Evolutionary conservation across 2,888 invertebrate species (phyloP).

Genomic region (Aplocera efformata): DNA sequence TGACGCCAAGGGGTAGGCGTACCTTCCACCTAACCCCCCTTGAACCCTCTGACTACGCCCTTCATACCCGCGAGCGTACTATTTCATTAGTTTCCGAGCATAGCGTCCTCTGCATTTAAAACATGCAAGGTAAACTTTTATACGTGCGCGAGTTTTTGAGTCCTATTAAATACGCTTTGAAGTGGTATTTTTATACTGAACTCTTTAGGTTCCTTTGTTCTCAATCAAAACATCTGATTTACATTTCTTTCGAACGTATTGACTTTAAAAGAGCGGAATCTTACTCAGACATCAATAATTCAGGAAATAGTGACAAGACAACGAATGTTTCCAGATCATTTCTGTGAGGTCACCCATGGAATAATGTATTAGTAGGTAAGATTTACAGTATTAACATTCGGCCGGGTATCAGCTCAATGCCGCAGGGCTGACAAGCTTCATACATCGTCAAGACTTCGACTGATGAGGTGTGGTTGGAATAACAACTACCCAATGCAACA

Average conservation of each 20-base stretch:
- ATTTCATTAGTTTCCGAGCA: slow-evolving; percentile 10
- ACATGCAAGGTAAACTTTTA: slow-evolving; percentile 7
- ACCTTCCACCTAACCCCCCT: background rate
- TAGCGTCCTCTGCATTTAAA: slow-evolving; percentile 9
- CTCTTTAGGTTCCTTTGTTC: slow-evolving; percentile 2
- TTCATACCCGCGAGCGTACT: slow-evolving; percentile 5
- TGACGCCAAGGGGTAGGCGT: too few species aligned
- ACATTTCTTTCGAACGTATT: background rate
- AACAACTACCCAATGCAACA: slow-evolving; percentile 37
- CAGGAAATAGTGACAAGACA: slow-evolving; percentile 37
- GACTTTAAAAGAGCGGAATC: slow-evolving; percentile 21
- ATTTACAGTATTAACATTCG: slow-evolving; percentile 53
- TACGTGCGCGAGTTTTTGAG: background rate
- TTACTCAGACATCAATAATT: slow-evolving; percentile 33
- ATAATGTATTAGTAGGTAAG: slow-evolving; percentile 44
- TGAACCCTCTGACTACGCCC: slow-evolving; percentile 6
- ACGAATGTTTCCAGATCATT: slow-evolving; percentile 42
- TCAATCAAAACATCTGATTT: slow-evolving; percentile 3
- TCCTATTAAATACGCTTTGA: slow-evolving; percentile 3
- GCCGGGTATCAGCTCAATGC: slow-evolving; percentile 52
- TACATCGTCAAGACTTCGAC: slow-evolving; percentile 39
- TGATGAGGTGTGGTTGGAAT: slow-evolving; percentile 46
- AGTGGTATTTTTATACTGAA: background rate
- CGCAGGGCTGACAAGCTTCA: slow-evolving; percentile 51
- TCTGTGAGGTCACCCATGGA: slow-evolving; percentile 41